A percentile compares a stretch with the other conserved stretches of the same genome.
These are phyloP conservation scores for Apodemus agrarius DNA, from an alignment of 2,797 vertebrate genomes.

Conservation along the genomic window DNA sequence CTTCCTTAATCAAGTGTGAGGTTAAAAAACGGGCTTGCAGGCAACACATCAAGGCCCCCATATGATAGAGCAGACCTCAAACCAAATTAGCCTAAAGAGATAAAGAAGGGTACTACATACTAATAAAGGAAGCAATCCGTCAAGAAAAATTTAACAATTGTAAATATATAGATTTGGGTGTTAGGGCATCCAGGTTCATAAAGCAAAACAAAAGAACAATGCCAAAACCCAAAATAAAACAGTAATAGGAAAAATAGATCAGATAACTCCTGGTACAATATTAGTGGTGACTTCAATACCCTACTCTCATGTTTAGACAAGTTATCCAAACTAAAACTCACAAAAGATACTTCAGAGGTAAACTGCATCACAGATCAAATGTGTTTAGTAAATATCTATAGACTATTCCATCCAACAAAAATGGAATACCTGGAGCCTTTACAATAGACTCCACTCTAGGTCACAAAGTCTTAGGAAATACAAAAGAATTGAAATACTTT, in stretches of 20 bases:
- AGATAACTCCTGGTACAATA: not conserved
- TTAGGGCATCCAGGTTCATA: not conserved
- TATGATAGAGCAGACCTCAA: not conserved
- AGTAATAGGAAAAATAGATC: not conserved
- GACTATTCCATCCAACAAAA: not conserved
- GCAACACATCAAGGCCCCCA: not conserved
- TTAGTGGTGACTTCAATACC: not conserved
- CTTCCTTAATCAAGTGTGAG: slow-evolving; percentile 53
- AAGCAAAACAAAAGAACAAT: not conserved
- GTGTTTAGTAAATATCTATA: not conserved
- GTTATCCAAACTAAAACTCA: not conserved
- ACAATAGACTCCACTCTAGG: not conserved
- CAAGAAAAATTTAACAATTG: not conserved
- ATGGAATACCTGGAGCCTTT: not conserved
- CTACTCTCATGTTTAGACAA: not conserved
- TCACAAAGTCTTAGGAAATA: not conserved
- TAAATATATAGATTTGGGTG: not conserved
- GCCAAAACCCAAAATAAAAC: not conserved
- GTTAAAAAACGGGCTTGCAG: slow-evolving; percentile 27
- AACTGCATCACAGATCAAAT: not conserved
- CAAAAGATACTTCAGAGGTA: not conserved
- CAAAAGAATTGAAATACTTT: not conserved
- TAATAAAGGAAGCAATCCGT: not conserved
- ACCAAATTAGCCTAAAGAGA: not conserved
- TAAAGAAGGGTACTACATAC: not conserved